Evolutionary conservation across 1,140 invertebrate genomes (phyloP).

Genomic region (Pinna nobilis): DNA sequence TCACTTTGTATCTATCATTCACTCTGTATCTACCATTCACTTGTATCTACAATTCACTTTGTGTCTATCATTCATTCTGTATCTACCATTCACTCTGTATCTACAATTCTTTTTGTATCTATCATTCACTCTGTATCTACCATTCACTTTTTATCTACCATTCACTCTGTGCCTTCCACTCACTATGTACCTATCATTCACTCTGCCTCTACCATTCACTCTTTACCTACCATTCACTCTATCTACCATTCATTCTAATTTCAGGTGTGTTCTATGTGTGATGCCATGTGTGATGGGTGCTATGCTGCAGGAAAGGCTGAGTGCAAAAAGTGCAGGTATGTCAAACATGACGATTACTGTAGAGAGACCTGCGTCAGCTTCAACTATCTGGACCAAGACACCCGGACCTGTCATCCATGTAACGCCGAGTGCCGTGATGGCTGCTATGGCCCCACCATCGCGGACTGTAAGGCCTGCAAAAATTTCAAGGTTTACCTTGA

Average conservation of each 20-base stretch:
- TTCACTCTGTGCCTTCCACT: not conserved
- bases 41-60: too few relatives aligned
- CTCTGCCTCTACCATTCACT: too few relatives aligned
- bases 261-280: slow-evolving; percentile 80
- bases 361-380: slow-evolving; percentile 81
- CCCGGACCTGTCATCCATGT: slow-evolving; percentile 53
- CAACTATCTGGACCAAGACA: slow-evolving; percentile 38
- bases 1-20: too few relatives aligned
- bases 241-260: slow-evolving; percentile 14
- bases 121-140: too few relatives aligned
- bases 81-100: too few relatives aligned
- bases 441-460: slow-evolving; percentile 85
- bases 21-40: too few relatives aligned
- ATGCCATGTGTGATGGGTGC: slow-evolving; percentile 91
- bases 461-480: slow-evolving; percentile 88
- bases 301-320: slow-evolving; percentile 78
- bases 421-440: slow-evolving; percentile 87
- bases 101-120: too few relatives aligned
- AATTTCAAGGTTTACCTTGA: slow-evolving; percentile 87
- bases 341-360: slow-evolving; percentile 70
- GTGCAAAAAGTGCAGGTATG: slow-evolving; percentile 63
- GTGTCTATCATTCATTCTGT: too few relatives aligned
- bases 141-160: not conserved
- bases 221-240: not conserved
- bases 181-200: too few relatives aligned